Percentiles rank a stretch among this genome's conserved stretches.
phyloP scores from a whole-genome alignment of 2,888 invertebrate genomes.

The Lapara coniferarum region DNA sequence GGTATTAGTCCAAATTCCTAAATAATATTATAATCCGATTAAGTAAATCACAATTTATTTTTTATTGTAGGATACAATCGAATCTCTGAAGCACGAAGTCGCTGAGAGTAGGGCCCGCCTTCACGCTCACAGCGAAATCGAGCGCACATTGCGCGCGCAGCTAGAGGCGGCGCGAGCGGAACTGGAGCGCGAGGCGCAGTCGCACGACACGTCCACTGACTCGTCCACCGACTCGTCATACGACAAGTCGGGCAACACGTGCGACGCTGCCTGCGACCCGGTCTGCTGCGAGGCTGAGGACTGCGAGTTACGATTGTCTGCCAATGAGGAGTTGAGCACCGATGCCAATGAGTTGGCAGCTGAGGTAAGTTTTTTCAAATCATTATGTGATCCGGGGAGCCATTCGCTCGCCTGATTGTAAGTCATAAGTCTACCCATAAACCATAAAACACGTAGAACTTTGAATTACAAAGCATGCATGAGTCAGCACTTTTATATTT shows the following conservation, averaged over 20 bases:
- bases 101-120: conserved; percentile 73
- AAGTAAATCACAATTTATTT: background rate
- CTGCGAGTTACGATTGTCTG: conserved; percentile 63
- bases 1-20: too few relatives aligned
- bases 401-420: background rate
- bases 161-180: conserved; percentile 74
- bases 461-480: too few relatives aligned
- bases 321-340: conserved; percentile 74
- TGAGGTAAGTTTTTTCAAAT: conserved; percentile 53
- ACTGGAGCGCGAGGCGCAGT: conserved; percentile 47
- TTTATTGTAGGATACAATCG: conserved; percentile 72
- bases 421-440: too few relatives aligned
- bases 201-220: conserved; percentile 31
- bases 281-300: conserved; percentile 70
- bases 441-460: too few relatives aligned
- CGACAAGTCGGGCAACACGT: conserved; percentile 59
- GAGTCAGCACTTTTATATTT: too few relatives aligned
- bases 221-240: conserved; percentile 36
- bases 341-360: conserved; percentile 77
- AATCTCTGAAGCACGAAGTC: conserved; percentile 76
- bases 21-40: too few relatives aligned
- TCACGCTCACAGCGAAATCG: conserved; percentile 76
- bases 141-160: conserved; percentile 75
- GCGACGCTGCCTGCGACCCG: conserved; percentile 77
- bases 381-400: background rate